Conservation (phyloP, 1,140 invertebrate genomes). For the Bombus sibiricus region DNA sequence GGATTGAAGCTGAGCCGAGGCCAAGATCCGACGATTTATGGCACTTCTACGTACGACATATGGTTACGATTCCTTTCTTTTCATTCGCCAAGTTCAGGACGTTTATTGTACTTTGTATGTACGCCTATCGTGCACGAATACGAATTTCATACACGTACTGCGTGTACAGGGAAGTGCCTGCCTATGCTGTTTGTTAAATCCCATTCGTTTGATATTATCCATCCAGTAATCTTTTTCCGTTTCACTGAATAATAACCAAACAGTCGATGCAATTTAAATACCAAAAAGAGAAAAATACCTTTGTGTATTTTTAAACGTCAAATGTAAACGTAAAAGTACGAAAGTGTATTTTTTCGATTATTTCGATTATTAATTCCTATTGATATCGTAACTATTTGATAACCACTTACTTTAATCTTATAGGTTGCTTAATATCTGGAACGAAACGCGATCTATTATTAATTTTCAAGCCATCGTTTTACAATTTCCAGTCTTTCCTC, state of each 20-base stretch:
- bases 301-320: not conserved
- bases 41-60: conserved; percentile 9
- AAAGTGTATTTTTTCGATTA: not conserved
- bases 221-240: not conserved
- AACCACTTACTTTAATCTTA: not conserved
- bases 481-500: not conserved
- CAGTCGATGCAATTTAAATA: too few species aligned
- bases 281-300: not conserved
- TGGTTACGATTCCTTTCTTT: conserved; percentile 41
- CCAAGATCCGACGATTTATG: conserved; percentile 36
- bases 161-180: not conserved
- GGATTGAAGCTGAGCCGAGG: conserved; percentile 19
- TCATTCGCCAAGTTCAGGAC: conserved; percentile 30
- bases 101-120: conserved; percentile 15
- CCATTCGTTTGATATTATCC: not conserved
- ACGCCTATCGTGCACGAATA: not conserved
- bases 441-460: not conserved
- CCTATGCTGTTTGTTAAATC: not conserved
- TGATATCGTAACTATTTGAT: not conserved
- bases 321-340: not conserved
- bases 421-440: not conserved
- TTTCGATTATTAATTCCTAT: not conserved
- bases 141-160: not conserved
- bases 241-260: not conserved
- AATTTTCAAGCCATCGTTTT: not conserved